Base-by-base conservation (phyloP, 2,797 vertebrate genomes). In the Accipiter badius region DNA sequence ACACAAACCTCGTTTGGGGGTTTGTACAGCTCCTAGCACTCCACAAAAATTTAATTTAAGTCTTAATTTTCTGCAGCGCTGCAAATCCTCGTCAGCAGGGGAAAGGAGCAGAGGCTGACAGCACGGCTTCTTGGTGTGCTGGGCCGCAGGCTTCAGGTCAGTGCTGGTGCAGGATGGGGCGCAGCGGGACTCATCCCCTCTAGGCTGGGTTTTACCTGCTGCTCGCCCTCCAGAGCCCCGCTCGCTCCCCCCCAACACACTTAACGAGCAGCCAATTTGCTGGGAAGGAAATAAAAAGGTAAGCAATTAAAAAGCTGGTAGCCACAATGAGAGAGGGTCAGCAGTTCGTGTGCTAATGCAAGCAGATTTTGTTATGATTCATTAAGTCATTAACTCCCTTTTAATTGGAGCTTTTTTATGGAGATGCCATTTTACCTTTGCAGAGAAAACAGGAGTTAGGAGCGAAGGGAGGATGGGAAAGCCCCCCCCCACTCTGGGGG, bases 331-430 rank as follows among this genome's bases (percentile, higher is more conserved):
- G 52, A 72, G 71, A 67, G 62, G 94, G 91, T 76, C 94, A 82
- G 90, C 2, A 37, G 88, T 79, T 94, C 95, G 28, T 1, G 14
- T 67, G 88, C 92, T 89, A 46, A 88, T 63, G 93, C 83, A 74
- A 77, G 82, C 83, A 72, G 79, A 33, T 89, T 76, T 40, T 31
- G 46, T 63, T 67, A 39, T 65, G 93, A 85, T 78, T 94, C 76
- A 95, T 92, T 94, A 84, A 93, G 85, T 93, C 84, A 77, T 92
- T 92, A 93, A 61, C 33, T 71, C 85, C 52, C 77, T 63, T 94
- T 95, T 95, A 94, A 97, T 94, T 89, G 82, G 52, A 54, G 82
- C 80, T 67, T 28, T 49, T 83, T 92, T 46, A 57, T 31, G 35
- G 69, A 35, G 44, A 39, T 31, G 37, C 22, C 25, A 1, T 52